Percentiles rank a stretch among this genome's conserved stretches.
These are phyloP conservation scores for Acanthacorydalis orientalis DNA, from an alignment of 2,888 invertebrate species.

Conservation along the genomic window DNA sequence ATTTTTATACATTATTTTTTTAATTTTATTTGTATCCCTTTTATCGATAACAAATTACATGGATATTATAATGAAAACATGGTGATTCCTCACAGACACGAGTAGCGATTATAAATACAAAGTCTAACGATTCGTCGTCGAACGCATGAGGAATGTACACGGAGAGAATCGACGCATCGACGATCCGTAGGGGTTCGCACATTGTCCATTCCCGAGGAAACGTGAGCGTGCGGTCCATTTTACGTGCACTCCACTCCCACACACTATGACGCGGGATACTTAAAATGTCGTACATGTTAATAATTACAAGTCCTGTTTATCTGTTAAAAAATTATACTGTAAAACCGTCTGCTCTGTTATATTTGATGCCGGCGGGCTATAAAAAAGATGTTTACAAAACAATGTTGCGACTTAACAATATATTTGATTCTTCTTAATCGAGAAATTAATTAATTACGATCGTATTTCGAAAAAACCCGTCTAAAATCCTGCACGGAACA, in stretches of 20 bases:
- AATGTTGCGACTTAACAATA: no score
- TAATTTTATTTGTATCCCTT: neutral
- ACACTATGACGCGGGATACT: conserved; percentile 6
- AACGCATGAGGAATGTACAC: neutral
- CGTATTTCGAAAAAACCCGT: neutral
- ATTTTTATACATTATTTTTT: conserved; percentile 1
- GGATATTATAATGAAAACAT: neutral
- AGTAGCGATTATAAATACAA: neutral
- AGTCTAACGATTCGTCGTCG: neutral
- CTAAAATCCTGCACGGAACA: no score
- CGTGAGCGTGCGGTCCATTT: conserved; percentile 6
- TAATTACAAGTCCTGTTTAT: conserved; percentile 13
- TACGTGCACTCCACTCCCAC: conserved; percentile 8
- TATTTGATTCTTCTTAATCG: neutral
- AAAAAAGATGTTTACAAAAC: no score
- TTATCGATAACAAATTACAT: neutral
- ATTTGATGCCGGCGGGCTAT: neutral
- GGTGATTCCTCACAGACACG: neutral
- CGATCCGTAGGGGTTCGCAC: conserved; percentile 3
- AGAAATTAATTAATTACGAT: conserved; percentile 1
- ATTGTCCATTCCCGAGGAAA: conserved; percentile 8
- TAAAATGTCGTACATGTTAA: conserved; percentile 7
- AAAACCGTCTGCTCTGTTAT: conserved; percentile 26
- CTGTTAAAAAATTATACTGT: conserved; percentile 16
- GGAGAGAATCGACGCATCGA: neutral